These are phyloP conservation scores for Daubentonia madagascariensis DNA, from an alignment of 2,113 vertebrate species.

Conservation along the genomic window DNA sequence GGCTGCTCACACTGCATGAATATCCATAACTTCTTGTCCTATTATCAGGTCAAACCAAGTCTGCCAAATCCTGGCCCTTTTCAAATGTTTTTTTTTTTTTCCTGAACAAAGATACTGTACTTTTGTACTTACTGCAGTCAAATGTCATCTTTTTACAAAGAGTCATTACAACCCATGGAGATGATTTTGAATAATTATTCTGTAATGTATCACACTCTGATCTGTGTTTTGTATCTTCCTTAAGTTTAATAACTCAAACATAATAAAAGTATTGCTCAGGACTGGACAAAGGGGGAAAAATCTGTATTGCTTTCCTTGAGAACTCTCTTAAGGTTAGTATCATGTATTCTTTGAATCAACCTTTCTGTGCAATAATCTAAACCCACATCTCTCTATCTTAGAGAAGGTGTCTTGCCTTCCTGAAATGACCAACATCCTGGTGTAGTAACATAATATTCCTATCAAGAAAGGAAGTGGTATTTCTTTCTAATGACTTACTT, in stretches of 20 bases:
- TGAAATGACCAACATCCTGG: not conserved
- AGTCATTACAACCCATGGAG: not conserved
- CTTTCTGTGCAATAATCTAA: not conserved
- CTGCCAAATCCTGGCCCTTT: not conserved
- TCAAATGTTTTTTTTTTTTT: slow-evolving; percentile 2
- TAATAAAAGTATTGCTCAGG: not conserved
- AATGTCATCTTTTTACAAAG: not conserved
- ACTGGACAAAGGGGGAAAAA: not conserved
- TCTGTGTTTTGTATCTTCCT: not conserved
- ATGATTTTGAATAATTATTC: slow-evolving; percentile 27
- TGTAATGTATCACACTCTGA: not conserved
- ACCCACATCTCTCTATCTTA: not conserved
- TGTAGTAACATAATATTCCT: not conserved
- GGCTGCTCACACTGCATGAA: not conserved
- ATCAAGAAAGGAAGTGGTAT: slow-evolving; percentile 6
- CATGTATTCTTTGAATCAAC: not conserved
- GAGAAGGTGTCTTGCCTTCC: not conserved
- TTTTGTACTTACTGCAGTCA: not conserved
- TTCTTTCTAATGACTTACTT: slow-evolving; percentile 22
- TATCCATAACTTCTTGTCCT: not conserved
- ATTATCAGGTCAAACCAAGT: not conserved
- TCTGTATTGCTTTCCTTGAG: not conserved
- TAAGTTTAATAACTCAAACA: not conserved
- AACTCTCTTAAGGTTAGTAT: not conserved
- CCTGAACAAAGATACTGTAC: not conserved